Base-by-base conservation (phyloP, 2,113 vertebrate genomes). In the Podocnemis expansa region DNA sequence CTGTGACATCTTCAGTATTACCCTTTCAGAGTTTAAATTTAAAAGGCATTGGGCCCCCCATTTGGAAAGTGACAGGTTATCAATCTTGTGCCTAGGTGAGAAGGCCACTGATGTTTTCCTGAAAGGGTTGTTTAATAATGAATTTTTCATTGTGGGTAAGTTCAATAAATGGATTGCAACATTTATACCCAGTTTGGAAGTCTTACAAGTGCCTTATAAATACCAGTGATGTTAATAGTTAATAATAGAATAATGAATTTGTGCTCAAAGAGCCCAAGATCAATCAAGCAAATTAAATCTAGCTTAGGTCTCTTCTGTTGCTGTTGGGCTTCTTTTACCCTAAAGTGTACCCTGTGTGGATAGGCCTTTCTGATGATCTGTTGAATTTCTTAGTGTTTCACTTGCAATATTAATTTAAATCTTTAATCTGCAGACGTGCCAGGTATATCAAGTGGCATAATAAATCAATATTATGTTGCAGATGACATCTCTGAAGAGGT, bases 121-220 rank as follows among this genome's bases (percentile, higher is more conserved):
- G 83, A 97, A 94, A 97, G 96, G 95, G 95, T 97, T 97, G 95
- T 98, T 98, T 98, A 98, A 98, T 98, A 98, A 98, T 98, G 98
- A 98, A 98, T 98, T 97, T 98, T 98, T 97, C 97, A 98, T 97
- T 97, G 98, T 96, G 89, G 78, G 45, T 94, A 89, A 97, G 96
- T 98, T 98, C 98, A 97, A 97, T 98, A 98, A 98, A 97, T 98
- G 95, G 95, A 98, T 98, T 96, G 97, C 94, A 98, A 97, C 98
- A 98, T 97, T 98, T 98, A 98, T 98, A 93, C 88, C 94, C 41
- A 60, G 94, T 96, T 97, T 98, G 97, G 97, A 97, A 97, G 94
- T 91, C 97, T 97, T 97, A 96, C 95, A 97, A 94, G 94, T 97
- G 97, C 95, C 93, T 97, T 98, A 97, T 94, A 95, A 96, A 96